phyloP scores from a whole-genome alignment of 2,797 vertebrate genomes.

The Numenius phaeopus region DNA sequence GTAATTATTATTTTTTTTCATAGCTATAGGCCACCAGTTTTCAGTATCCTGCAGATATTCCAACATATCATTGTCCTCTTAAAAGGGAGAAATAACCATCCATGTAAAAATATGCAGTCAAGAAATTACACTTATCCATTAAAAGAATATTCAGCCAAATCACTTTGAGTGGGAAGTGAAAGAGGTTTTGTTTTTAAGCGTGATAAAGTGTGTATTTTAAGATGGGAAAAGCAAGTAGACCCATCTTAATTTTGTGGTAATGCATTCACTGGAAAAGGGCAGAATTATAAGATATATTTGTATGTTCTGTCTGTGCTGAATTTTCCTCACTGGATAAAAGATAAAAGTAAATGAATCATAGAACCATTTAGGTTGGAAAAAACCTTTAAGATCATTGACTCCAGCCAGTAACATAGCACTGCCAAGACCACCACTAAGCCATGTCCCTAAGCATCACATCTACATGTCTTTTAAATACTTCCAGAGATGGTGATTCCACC shows the following conservation, averaged over 20 bases:
- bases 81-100: neutral
- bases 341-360: neutral
- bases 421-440: neutral
- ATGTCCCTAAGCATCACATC: neutral
- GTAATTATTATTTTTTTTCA: neutral
- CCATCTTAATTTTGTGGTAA: neutral
- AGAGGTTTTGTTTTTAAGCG: neutral
- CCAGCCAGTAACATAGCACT: neutral
- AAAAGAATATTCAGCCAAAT: neutral
- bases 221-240: neutral
- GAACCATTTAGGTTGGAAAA: neutral
- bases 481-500: neutral
- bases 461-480: neutral
- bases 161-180: neutral
- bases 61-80: neutral
- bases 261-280: neutral
- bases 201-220: neutral
- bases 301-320: neutral
- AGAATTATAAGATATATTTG: neutral
- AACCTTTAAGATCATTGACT: neutral
- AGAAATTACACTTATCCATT: neutral
- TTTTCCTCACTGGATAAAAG: neutral
- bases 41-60: neutral
- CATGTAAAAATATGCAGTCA: neutral
- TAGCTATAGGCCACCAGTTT: neutral